A percentile compares a stretch with the other conserved stretches of the same genome.
Conservation (phyloP, 2,113 vertebrate species). For the Actenoides hombroni region DNA sequence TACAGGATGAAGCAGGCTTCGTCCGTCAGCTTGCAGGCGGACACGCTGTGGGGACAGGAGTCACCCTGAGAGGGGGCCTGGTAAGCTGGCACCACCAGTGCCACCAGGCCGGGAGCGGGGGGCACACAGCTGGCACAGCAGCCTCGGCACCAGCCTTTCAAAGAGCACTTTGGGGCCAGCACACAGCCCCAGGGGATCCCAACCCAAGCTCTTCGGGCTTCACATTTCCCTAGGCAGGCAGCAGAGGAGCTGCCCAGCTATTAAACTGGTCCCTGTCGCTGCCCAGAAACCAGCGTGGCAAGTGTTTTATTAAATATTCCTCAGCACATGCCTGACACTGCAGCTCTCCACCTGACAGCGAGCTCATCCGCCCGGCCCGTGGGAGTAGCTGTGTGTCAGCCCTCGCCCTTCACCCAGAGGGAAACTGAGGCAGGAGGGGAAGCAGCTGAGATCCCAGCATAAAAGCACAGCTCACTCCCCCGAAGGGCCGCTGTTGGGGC, state of each 20-base stretch:
- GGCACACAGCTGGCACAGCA: neutral
- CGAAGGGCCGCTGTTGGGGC: fast-evolving
- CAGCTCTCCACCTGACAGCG: too few relatives aligned
- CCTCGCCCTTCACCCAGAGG: fast-evolving
- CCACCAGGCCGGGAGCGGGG: fast-evolving
- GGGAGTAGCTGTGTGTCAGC: fast-evolving
- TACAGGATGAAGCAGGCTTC: slow-evolving; percentile 88
- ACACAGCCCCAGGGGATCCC: neutral
- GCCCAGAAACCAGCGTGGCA: neutral
- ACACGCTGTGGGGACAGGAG: slow-evolving; percentile 77
- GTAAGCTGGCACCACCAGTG: neutral
- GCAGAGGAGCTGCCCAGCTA: neutral
- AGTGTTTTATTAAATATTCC: fast-evolving
- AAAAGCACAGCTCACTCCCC: neutral
- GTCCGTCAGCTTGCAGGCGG: slow-evolving; percentile 84
- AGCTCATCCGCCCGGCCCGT: neutral
- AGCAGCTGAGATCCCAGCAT: neutral
- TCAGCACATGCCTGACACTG: neutral
- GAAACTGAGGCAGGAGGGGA: neutral
- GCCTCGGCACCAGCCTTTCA: neutral
- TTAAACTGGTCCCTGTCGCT: neutral
- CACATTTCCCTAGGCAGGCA: neutral
- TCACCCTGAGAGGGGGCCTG: neutral
- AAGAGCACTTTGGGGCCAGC: fast-evolving
- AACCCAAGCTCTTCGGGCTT: neutral